phyloP scores from a whole-genome alignment of 2,797 vertebrate genomes.

The Hydrocynus forskahlii region DNA sequence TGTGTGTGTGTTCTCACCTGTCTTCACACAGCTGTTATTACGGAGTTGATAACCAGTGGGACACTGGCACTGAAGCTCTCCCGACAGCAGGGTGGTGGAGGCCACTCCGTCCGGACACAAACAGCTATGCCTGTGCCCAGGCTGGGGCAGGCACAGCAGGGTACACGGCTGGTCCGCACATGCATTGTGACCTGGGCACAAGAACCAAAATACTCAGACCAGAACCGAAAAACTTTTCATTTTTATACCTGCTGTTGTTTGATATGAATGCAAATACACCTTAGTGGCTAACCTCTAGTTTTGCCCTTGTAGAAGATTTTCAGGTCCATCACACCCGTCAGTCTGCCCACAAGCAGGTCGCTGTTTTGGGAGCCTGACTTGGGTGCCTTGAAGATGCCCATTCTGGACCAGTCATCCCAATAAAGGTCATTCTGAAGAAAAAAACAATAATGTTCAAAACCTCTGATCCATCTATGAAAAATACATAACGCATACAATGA shows the following conservation, averaged over 20 bases:
- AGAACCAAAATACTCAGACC: not conserved
- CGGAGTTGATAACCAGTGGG: slow-evolving; percentile 82
- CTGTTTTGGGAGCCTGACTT: slow-evolving; percentile 85
- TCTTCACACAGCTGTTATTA: slow-evolving; percentile 87
- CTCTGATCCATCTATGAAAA: not conserved
- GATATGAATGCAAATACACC: not conserved
- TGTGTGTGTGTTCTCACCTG: slow-evolving; percentile 75
- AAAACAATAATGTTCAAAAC: not conserved
- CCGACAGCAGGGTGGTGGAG: slow-evolving; percentile 75
- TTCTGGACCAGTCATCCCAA: slow-evolving; percentile 98
- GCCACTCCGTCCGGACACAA: slow-evolving; percentile 88
- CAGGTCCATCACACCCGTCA: slow-evolving; percentile 96
- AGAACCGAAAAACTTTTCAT: not conserved
- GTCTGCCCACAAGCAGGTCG: slow-evolving; percentile 86
- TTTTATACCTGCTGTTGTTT: not conserved
- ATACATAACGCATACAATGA: not conserved
- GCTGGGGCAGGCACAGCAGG: slow-evolving; percentile 90
- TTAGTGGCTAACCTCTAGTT: slow-evolving; percentile 78
- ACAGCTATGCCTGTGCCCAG: slow-evolving; percentile 84
- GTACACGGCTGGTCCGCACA: slow-evolving; percentile 88
- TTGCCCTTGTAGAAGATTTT: slow-evolving; percentile 98
- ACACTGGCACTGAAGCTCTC: slow-evolving; percentile 88
- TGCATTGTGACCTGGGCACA: slow-evolving; percentile 81
- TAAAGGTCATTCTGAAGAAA: slow-evolving; percentile 90
- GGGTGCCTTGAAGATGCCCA: slow-evolving; percentile 95